Percentiles rank a stretch among this genome's conserved stretches.
These are phyloP conservation scores for Cyanocitta stelleri DNA, from an alignment of 2,113 vertebrate species.

Conservation along the genomic window DNA sequence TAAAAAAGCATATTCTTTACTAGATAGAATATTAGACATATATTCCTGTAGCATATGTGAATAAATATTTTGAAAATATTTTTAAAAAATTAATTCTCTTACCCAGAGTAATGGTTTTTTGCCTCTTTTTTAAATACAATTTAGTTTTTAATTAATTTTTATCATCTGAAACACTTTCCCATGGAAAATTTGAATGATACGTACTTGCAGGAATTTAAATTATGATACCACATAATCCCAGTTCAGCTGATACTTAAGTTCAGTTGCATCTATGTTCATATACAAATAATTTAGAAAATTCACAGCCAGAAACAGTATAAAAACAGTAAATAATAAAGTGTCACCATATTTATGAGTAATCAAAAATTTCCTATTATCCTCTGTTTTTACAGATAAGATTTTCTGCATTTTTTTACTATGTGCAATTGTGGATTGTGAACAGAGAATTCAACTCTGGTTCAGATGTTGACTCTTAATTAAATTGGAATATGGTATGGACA, in stretches of 20 bases:
- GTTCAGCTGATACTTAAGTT: not conserved
- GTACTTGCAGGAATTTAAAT: not conserved
- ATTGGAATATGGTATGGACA: not conserved
- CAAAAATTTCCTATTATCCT: not conserved
- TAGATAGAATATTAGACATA: not conserved
- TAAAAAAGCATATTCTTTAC: not conserved
- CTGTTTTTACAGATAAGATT: not conserved
- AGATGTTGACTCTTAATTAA: not conserved
- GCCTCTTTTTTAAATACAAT: fast-evolving
- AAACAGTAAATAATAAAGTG: not conserved
- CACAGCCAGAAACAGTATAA: not conserved
- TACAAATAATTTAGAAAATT: not conserved
- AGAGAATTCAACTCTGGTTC: not conserved
- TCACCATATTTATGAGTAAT: not conserved
- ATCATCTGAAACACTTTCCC: not conserved
- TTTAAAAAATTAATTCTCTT: not conserved
- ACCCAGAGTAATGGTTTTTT: not conserved
- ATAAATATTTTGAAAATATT: not conserved
- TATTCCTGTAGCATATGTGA: not conserved
- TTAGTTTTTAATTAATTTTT: not conserved
- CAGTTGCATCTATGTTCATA: not conserved
- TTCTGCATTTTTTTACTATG: not conserved
- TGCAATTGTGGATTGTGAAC: not conserved
- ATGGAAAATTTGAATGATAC: not conserved
- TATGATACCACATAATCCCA: not conserved